Percentiles rank a stretch among this genome's conserved stretches.
Conservation (phyloP, 2,113 vertebrate species). For the Eudyptes chrysolophus region DNA sequence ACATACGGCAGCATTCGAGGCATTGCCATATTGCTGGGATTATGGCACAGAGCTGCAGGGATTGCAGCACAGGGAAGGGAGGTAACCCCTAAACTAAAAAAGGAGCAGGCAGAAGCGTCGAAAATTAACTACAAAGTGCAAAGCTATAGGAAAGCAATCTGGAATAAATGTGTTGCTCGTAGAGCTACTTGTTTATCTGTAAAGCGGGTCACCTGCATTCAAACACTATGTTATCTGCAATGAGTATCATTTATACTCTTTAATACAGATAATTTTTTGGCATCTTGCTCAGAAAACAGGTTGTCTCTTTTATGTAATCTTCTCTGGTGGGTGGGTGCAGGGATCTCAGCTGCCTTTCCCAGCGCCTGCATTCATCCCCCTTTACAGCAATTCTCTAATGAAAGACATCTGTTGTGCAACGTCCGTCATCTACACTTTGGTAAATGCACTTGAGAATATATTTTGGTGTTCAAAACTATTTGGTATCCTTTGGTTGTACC, state of each 20-base stretch:
- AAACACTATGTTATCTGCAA: not conserved
- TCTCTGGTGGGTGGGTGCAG: constrained; percentile 27
- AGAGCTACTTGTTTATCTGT: not conserved
- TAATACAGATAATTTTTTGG: not conserved
- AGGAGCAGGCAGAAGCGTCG: not conserved
- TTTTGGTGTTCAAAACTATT: not conserved
- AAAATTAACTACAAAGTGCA: not conserved
- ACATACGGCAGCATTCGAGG: not conserved
- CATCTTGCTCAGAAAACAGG: constrained; percentile 27
- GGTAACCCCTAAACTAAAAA: not conserved
- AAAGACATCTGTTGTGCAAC: constrained; percentile 48
- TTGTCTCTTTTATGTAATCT: constrained; percentile 42
- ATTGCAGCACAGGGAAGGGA: not conserved
- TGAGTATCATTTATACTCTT: not conserved
- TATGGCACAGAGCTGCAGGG: not conserved
- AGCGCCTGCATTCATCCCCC: not conserved
- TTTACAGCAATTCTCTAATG: constrained; percentile 46
- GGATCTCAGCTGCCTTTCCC: constrained; percentile 43
- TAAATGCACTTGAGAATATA: not conserved
- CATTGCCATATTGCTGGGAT: not conserved
- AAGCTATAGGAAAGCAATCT: not conserved
- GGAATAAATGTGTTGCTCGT: not conserved
- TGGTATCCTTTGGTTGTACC: not conserved
- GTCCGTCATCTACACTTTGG: not conserved
- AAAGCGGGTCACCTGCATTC: not conserved